phyloP scores from a whole-genome alignment of 1,140 invertebrate genomes.

The Drosophila pruinosa region DNA sequence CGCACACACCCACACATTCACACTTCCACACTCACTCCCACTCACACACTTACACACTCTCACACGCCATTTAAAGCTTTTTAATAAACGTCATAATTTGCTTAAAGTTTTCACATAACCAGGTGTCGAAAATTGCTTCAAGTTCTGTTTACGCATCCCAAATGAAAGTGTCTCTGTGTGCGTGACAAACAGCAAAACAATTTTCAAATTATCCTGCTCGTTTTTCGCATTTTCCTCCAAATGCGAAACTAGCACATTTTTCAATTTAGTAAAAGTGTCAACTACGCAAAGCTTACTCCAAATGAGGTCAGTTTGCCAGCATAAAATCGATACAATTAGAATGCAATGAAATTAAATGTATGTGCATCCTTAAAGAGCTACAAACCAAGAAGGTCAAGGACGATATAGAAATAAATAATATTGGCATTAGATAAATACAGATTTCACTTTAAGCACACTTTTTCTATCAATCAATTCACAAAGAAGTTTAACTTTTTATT shows the following conservation, averaged over 20 bases:
- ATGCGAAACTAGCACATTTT: constrained; percentile 30
- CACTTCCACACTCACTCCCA: not conserved
- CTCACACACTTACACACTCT: not conserved
- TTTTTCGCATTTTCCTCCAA: constrained; percentile 28
- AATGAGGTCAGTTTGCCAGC: no score
- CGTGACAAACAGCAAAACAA: constrained; percentile 42
- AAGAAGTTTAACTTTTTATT: no score
- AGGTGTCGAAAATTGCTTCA: constrained; percentile 39
- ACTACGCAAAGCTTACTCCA: no score
- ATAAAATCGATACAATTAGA: no score
- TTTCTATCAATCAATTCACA: no score
- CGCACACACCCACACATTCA: not conserved
- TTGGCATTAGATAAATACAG: no score
- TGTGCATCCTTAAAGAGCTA: no score
- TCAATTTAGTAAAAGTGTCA: constrained; percentile 30
- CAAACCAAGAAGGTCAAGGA: no score
- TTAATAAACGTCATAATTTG: constrained; percentile 79
- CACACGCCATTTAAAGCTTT: constrained; percentile 60
- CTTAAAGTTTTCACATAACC: constrained; percentile 72
- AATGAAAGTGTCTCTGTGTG: not conserved
- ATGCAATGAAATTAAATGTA: no score
- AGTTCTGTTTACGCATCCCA: constrained; percentile 3
- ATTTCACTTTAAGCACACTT: no score
- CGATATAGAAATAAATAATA: no score
- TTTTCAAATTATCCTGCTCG: constrained; percentile 69